Percentiles rank a stretch among this genome's conserved stretches.
Evolutionary conservation across 2,888 invertebrate genomes (phyloP).

Genomic region (Mechanitis mazaeus): DNA sequence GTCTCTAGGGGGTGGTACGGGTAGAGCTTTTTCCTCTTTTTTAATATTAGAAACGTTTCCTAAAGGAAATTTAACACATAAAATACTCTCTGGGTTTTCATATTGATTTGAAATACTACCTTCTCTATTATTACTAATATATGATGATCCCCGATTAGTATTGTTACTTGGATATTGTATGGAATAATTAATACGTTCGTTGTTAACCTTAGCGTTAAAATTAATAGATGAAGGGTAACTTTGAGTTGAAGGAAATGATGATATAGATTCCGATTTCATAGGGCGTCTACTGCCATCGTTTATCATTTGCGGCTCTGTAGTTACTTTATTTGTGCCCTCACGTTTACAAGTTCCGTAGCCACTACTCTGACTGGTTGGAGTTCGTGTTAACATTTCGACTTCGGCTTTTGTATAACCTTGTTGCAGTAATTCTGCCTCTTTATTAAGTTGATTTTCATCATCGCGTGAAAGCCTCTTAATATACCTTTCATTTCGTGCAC

Average conservation of each 20-base stretch:
- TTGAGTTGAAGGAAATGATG: constrained; percentile 72
- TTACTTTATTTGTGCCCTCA: constrained; percentile 67
- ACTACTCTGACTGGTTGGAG: constrained; percentile 72
- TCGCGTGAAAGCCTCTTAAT: constrained; percentile 84
- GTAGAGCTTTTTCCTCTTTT: constrained; percentile 77
- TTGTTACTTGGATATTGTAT: constrained; percentile 62
- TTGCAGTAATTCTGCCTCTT: constrained; percentile 72
- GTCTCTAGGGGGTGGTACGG: constrained; percentile 88
- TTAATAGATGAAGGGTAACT: constrained; percentile 74
- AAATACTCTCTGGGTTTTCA: constrained; percentile 61
- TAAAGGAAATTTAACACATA: constrained; percentile 73
- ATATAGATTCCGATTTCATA: constrained; percentile 69
- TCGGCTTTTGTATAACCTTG: constrained; percentile 72
- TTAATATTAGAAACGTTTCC: constrained; percentile 65
- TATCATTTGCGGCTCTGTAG: constrained; percentile 48
- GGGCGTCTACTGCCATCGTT: constrained; percentile 57
- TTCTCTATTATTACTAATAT: constrained; percentile 58
- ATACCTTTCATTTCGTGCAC: constrained; percentile 88
- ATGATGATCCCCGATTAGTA: constrained; percentile 56
- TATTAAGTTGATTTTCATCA: constrained; percentile 77
- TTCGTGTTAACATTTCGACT: constrained; percentile 74
- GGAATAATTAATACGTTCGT: constrained; percentile 73
- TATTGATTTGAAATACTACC: constrained; percentile 55
- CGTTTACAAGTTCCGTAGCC: constrained; percentile 69
- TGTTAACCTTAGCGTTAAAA: constrained; percentile 74